Evolutionary conservation across 2,888 invertebrate species (phyloP), one percentile per base, ranked within the genome.

Genomic region (Sabatieria punctata): DNA sequence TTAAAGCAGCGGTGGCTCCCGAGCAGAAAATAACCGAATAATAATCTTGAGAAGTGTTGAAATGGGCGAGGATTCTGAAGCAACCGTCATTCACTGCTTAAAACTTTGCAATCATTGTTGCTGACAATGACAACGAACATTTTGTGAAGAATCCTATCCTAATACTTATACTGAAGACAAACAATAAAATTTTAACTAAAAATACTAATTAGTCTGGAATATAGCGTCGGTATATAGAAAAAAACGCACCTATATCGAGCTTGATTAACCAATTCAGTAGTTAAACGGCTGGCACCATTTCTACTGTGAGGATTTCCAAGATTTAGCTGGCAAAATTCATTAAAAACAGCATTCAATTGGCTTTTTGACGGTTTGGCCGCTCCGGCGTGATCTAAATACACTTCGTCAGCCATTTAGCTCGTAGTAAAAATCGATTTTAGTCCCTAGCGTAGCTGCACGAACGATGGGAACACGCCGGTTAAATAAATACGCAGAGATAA

Each of bases 21-120:
- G 82, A 78, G n/a, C 91, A 93, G 63, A 95, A 95, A 54, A 95
- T 76, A 1, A 95, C 76, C 49, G 77, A 75, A 67, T 93, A 93
- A 42, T 82, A 79, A 8, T 82, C 76, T 0, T 76, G 67, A 52
- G 75, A 76, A 4, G 86, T 82, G 54, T 84, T 79, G 61, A 93
- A 91, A 66, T 82, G 79, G 49, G 77, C 73, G n/a, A 93, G 71
- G 52, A 91, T 74, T 63, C 83, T 82, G 60, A 30, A 71, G 64
- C 52, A 47, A 47, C 50, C 48, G 47, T 21, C 23, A 48, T 50
- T 19, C 38, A 38, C 45, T n/a, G n/a, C n/a, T n/a, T n/a, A n/a
- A n/a, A n/a, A n/a, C n/a, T n/a, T n/a, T n/a, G n/a, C 37, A 49
- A 54, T 18, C 43, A 24, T 18, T 47, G 6, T n/a, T n/a, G 19